Evolutionary conservation across 1,140 invertebrate genomes (phyloP), one percentile per base, ranked within the genome.

Genomic region (Centruroides vittatus): DNA sequence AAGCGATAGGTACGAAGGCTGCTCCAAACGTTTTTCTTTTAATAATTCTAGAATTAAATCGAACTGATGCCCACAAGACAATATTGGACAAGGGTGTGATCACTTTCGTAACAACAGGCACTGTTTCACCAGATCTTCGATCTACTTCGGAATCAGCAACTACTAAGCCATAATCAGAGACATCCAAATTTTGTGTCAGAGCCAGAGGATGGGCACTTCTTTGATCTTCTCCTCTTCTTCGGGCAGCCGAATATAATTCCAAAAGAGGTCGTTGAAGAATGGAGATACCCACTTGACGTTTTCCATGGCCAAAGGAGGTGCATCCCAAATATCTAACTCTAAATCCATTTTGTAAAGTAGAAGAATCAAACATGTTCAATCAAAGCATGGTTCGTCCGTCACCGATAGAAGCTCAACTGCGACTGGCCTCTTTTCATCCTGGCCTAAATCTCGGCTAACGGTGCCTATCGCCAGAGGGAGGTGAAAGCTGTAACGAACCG

Each of bases 41-140:
- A 4, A 62, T 49, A 47, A 59, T 56, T 35, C 61, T 63, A 10
- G 59, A 55, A 12, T 67, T 58, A 55, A 68, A 68, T 35, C 63
- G 36, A 9, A 68, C 62, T 35, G 66, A 59, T 3, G 67, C 67
- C 65, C 65, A 68, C 7, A 68, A 55, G 2, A 67, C 13, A 13
- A 67, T 63, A 53, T 67, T 67, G 34, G 66, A 68, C 47, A 68
- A 48, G 0, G 67, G 67, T 4, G 67, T 68, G 23, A 68, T 67
- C 12, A 68, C 67, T 56, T 68, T 68, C 23, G 66, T 67, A 5
- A 68, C 59, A 9, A 66, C 55, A 34, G 62, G 46, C 23, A 61
- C 62, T 10, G 50, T 52, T 34, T 58, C 55, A 8, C 35, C 64
- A 11, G 57, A 4, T 54, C n/a, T 47, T 5, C 46, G 52, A n/a